These are phyloP conservation scores for Pammene aurita DNA, from an alignment of 2,888 invertebrate genomes.

Conservation along the genomic window DNA sequence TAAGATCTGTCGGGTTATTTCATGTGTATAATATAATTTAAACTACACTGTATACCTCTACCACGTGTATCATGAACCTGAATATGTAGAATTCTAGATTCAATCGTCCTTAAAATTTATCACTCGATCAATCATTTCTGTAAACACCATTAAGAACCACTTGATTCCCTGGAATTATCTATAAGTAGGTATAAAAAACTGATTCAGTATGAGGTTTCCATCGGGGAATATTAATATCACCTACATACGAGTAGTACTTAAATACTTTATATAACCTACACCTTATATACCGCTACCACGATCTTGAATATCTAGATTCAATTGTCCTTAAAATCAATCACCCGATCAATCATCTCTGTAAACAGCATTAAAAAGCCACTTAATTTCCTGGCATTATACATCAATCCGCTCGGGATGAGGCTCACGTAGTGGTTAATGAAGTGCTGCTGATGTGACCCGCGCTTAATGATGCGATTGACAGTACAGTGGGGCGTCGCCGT, in stretches of 20 bases:
- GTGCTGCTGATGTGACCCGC: constrained; percentile 75
- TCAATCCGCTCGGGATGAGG: constrained; percentile 75
- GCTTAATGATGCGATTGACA: constrained; percentile 80
- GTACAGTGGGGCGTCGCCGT: constrained; percentile 72
- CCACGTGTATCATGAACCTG: too few relatives aligned
- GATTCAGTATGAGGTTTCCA: too few relatives aligned
- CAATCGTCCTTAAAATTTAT: background rate
- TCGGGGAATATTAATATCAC: too few relatives aligned
- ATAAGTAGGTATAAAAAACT: too few relatives aligned
- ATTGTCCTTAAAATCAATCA: constrained; percentile 21
- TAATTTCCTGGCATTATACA: constrained; percentile 72
- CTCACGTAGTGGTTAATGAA: constrained; percentile 78
- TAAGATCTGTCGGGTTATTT: too few relatives aligned
- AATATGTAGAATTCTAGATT: too few relatives aligned
- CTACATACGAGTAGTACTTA: too few relatives aligned
- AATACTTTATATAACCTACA: background rate
- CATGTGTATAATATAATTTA: too few relatives aligned
- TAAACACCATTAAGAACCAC: too few relatives aligned
- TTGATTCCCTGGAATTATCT: too few relatives aligned
- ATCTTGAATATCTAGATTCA: constrained; percentile 1
- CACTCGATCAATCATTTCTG: background rate
- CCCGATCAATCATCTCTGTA: constrained; percentile 35
- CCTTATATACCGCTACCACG: background rate
- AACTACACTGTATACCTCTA: too few relatives aligned
- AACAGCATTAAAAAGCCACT: constrained; percentile 49